These are phyloP conservation scores for Deilephila elpenor DNA, from an alignment of 2,888 invertebrate genomes.

Conservation along the genomic window DNA sequence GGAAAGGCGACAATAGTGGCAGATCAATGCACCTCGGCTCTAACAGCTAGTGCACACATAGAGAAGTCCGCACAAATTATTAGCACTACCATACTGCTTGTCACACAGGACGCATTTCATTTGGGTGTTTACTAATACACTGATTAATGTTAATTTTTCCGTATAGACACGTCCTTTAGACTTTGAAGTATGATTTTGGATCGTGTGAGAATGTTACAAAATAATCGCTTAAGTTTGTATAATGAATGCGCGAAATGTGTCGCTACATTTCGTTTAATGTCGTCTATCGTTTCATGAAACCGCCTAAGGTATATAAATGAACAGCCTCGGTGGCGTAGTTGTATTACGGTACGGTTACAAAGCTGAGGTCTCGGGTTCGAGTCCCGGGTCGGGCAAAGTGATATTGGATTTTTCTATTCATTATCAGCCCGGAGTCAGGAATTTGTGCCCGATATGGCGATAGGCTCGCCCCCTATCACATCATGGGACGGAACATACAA, in stretches of 20 bases:
- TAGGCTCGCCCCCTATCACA: no score
- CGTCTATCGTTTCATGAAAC: background rate
- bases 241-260: no score
- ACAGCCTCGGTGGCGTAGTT: no score
- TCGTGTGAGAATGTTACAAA: background rate
- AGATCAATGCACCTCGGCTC: constrained; percentile 53
- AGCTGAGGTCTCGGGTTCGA: no score
- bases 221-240: no score
- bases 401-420: no score
- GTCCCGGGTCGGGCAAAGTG: no score
- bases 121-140: constrained; percentile 26
- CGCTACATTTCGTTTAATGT: background rate
- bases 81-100: constrained; percentile 33
- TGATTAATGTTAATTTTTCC: constrained; percentile 7
- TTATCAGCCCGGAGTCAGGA: no score
- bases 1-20: constrained; percentile 51
- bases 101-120: constrained; percentile 27
- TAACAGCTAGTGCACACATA: constrained; percentile 43
- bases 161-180: constrained; percentile 7
- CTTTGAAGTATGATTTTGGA: background rate
- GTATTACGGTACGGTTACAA: no score
- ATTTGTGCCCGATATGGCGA: no score
- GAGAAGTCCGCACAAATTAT: constrained; percentile 32
- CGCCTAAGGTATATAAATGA: background rate
- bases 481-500: no score